Evolutionary conservation across 2,888 invertebrate genomes (phyloP), one percentile per base, ranked within the genome.

Genomic region (Seira sanloemensis): DNA sequence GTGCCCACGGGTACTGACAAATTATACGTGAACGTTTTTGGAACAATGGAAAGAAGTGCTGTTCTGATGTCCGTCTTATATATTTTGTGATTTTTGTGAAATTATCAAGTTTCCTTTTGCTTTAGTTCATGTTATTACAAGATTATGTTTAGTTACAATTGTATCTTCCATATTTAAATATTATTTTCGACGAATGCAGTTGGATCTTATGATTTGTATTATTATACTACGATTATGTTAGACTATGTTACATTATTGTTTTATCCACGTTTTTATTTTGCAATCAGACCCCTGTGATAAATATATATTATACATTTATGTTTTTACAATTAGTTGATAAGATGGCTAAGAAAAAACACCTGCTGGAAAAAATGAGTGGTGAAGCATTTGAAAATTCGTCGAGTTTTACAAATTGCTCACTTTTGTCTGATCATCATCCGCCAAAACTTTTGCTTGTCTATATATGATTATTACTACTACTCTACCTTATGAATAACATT

Each of bases 241-340:
- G 16, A n/a, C 50, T 12, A 18, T 50, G n/a, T 2, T 7, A 50
- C 16, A 12, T 62, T 9, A 62, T 12, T 62, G 21, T 62, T 7
- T 50, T 23, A 65, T 65, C 67, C 69, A 37, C 69, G 37, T 80
- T 79, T 78, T 85, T 77, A 80, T 75, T 85, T 80, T 85, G 84
- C 84, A 85, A 85, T 85, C 84, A 85, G 84, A 85, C 79, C 84
- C 84, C 84, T 85, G 84, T 85, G 84, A 85, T 85, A 85, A 62
- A 24, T 83, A 77, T 67, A 79, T 79, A 79, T 72, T 78, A 27
- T 69, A 37, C 23, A 69, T n/a, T 25, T 69, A n/a, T 26, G 67
- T 62, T 21, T 62, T 62, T 62, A 23, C 12, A 19, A 69, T 37
- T 69, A 37, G 37, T 25, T 66, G 12, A 7, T 37, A 37, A 2